Evolutionary conservation across 2,113 vertebrate genomes (phyloP), one percentile per base, ranked within the genome.

Genomic region (Salminus brasiliensis): DNA sequence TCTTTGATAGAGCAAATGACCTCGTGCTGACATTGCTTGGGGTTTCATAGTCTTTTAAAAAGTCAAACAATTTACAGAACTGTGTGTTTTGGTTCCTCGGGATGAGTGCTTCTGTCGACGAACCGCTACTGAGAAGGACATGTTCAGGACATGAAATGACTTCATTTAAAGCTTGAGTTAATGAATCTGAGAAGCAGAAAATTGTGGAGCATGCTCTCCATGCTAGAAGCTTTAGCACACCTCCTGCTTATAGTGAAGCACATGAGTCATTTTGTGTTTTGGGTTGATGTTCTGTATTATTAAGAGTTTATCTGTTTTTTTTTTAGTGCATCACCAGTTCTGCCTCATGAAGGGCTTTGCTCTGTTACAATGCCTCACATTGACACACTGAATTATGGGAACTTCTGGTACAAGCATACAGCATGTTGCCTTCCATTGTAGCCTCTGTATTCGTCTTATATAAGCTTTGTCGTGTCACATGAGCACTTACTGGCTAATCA

Each of bases 341-440:
- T 83, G 81, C 81, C 81, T 83, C 77, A 70, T 25, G 16, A 77
- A 80, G 72, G 62, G 49, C 76, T 81, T 82, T 65, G 78, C 27
- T 72, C 82, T 32, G 30, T 29, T 72, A 72, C 25, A 52, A 21
- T 76, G 70, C 73, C 47, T 74, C 76, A 55, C 62, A 57, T 41
- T 63, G 47, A 73, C 74, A 77, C 74, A 49, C 55, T 76, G 68
- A 29, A 59, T 76, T n/a, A 65, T 77, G 29, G 16, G 16, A 66
- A 65, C 13, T 65, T 65, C 71, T 30, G 36, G 36, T 71, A 62
- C 74, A 78, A 65, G 30, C 32, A 60, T 80, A 47, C 74, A 70
- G 66, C 74, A 83, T 45, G 74, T 80, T 83, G 78, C 78, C 76
- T 76, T 80, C 62, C 52, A 80, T 60, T n/a, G 32, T 71, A 84